Percentiles rank a stretch among this genome's conserved stretches.
phyloP scores from a whole-genome alignment of 2,113 vertebrate species.

The Lophochroa leadbeateri region DNA sequence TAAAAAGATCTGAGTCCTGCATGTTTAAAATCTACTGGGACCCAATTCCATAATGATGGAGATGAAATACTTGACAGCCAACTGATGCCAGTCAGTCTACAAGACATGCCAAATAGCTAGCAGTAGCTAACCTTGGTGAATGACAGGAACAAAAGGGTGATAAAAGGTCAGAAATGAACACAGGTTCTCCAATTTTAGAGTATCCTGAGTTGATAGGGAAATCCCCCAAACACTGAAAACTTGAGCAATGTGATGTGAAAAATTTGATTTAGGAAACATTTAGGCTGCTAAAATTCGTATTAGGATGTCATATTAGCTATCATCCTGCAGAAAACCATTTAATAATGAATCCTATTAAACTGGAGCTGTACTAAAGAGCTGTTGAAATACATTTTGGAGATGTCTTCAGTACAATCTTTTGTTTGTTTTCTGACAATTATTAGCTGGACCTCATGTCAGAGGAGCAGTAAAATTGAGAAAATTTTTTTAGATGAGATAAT shows the following conservation, averaged over 20 bases:
- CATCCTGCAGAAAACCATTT: background rate
- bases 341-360: conserved; percentile 15
- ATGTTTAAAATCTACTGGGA: background rate
- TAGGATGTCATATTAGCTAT: background rate
- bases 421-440: conserved; percentile 15
- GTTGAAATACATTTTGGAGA: background rate
- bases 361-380: background rate
- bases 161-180: background rate
- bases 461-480: background rate
- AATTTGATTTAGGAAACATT: background rate
- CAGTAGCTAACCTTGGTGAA: background rate
- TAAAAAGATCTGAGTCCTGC: background rate
- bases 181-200: background rate
- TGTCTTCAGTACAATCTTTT: background rate
- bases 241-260: background rate
- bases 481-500: background rate
- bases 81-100: background rate
- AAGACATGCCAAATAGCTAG: background rate
- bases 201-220: background rate
- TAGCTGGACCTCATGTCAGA: background rate
- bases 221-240: background rate
- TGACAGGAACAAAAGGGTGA: background rate
- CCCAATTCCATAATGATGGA: background rate
- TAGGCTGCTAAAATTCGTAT: background rate
- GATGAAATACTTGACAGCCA: background rate